Percentiles rank a stretch among this genome's conserved stretches.
Evolutionary conservation across 2,113 vertebrate genomes (phyloP).

Genomic region (Halcyon malimbica): DNA sequence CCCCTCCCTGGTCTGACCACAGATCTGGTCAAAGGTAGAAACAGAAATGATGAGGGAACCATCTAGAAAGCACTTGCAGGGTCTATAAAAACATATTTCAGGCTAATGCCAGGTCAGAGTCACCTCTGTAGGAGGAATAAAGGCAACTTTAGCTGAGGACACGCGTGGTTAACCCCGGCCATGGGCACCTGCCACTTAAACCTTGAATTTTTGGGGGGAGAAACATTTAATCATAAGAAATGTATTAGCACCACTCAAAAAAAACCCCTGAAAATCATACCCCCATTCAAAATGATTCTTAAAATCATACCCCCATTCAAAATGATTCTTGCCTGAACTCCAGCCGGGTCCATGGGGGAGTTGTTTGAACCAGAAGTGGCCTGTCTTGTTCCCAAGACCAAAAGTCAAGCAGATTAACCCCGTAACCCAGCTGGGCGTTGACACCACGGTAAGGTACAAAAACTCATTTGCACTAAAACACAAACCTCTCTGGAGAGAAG

Average conservation of each 20-base stretch:
- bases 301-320: neutral
- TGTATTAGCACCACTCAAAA: neutral
- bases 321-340: slow-evolving; percentile 10
- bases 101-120: neutral
- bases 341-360: neutral
- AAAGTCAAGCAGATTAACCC: neutral
- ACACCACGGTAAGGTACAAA: slow-evolving; percentile 41
- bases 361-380: slow-evolving; percentile 34
- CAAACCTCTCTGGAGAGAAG: slow-evolving; percentile 58
- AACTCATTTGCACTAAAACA: slow-evolving; percentile 69
- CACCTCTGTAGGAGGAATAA: neutral
- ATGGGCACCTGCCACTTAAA: no score
- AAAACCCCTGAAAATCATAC: neutral
- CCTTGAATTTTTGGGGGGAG: neutral
- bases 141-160: no score
- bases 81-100: neutral
- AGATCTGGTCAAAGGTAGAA: neutral
- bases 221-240: neutral
- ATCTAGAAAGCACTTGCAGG: neutral
- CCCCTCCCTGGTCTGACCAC: neutral
- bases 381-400: slow-evolving; percentile 2
- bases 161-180: no score
- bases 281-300: neutral
- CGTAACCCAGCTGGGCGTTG: neutral
- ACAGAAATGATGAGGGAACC: neutral